A percentile compares a stretch with the other conserved stretches of the same genome.
phyloP scores from a whole-genome alignment of 2,797 vertebrate genomes.

The Sebastes trivittatus region DNA sequence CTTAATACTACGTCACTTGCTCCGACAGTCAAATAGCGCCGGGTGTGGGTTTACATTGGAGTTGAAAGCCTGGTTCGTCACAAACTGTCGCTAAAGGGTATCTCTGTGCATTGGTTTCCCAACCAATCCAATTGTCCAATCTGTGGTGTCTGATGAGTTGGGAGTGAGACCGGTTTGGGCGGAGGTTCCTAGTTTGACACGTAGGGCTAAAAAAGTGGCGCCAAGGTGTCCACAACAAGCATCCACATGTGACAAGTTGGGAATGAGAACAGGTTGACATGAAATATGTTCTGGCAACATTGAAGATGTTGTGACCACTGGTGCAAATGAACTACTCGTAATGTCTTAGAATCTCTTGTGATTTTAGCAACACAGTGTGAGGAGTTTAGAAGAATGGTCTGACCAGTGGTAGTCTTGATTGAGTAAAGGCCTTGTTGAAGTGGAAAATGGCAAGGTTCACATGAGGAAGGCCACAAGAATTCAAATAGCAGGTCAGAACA shows the following conservation, averaged over 20 bases:
- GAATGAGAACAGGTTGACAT: not conserved
- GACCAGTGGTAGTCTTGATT: not conserved
- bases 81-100: too few species aligned
- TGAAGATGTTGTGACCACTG: not conserved
- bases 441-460: not conserved
- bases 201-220: not conserved
- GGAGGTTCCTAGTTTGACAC: too few species aligned
- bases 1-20: too few species aligned
- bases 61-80: too few species aligned
- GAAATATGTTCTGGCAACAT: not conserved
- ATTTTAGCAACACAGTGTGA: not conserved
- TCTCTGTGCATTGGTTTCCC: too few species aligned
- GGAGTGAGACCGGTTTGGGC: too few species aligned
- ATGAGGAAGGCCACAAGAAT: not conserved
- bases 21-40: too few species aligned
- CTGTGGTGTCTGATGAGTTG: too few species aligned
- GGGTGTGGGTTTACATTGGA: too few species aligned
- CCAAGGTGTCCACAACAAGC: not conserved
- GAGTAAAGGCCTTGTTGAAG: not conserved
- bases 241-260: not conserved
- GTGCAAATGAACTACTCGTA: not conserved
- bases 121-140: too few species aligned
- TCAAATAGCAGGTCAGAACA: slow-evolving; percentile 1
- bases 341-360: not conserved
- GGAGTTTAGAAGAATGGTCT: not conserved